A percentile compares a stretch with the other conserved stretches of the same genome.
These are phyloP conservation scores for Isaurus tuberculatus DNA, from an alignment of 92 coral and sea anemone genomes.

Conservation along the genomic window DNA sequence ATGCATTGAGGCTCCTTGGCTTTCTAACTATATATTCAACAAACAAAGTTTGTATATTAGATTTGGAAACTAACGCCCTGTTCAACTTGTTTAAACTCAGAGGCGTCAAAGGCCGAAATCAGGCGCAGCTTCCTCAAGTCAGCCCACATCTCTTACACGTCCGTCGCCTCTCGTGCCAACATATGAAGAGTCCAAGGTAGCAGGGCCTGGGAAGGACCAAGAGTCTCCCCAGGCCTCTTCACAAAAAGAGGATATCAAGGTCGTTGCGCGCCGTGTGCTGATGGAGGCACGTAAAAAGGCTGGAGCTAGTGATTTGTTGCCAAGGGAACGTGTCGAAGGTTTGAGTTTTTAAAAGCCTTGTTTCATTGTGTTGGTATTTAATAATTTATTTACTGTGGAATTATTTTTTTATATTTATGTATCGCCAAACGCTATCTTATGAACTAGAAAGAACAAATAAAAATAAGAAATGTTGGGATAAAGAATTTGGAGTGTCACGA, in stretches of 20 bases:
- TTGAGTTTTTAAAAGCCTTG: neutral
- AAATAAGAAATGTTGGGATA: too few relatives aligned
- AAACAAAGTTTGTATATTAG: neutral
- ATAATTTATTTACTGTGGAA: too few relatives aligned
- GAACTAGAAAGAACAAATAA: too few relatives aligned
- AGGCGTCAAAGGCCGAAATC: constrained; percentile 13
- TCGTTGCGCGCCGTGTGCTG: constrained; percentile 87
- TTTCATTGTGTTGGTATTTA: too few relatives aligned
- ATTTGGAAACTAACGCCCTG: neutral
- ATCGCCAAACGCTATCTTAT: too few relatives aligned
- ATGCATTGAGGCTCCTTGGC: too few relatives aligned
- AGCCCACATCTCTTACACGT: constrained; percentile 58
- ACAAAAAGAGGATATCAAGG: constrained; percentile 75
- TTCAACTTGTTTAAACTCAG: neutral
- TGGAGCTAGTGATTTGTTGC: constrained; percentile 86
- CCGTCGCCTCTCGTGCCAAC: constrained; percentile 79
- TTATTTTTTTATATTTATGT: too few relatives aligned
- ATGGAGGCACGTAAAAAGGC: constrained; percentile 95
- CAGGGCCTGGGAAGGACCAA: constrained; percentile 4
- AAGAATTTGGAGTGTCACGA: too few relatives aligned
- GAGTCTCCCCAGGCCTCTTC: constrained; percentile 38
- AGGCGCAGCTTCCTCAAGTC: constrained; percentile 45
- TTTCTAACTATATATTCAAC: too few relatives aligned
- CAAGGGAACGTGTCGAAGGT: constrained; percentile 75
- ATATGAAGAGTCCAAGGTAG: constrained; percentile 82